Evolutionary conservation across 1,140 invertebrate genomes (phyloP).

Genomic region (Mizuhopecten yessoensis): DNA sequence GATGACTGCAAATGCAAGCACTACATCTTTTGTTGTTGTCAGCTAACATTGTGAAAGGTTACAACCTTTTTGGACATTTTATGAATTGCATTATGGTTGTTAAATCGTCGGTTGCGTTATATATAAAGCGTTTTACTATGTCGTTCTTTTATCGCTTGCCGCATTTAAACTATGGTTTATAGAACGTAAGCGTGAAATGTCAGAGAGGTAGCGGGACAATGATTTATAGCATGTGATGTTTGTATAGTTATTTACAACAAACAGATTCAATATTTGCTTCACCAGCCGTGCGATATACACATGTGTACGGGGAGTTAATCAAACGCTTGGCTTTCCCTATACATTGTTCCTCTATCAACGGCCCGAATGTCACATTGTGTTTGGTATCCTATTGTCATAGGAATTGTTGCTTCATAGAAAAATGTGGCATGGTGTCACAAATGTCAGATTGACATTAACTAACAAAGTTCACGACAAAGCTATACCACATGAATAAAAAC

Average conservation of each 20-base stretch:
- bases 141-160: not conserved
- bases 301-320: not conserved
- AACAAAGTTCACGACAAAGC: not conserved
- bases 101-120: not conserved
- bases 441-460: not conserved
- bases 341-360: not conserved
- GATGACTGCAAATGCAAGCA: too few relatives aligned
- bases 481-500: too few relatives aligned
- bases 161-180: not conserved
- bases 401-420: too few relatives aligned
- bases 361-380: not conserved
- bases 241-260: slow-evolving; percentile 28
- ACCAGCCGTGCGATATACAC: not conserved
- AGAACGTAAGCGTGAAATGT: slow-evolving; percentile 4
- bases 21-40: too few relatives aligned
- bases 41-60: too few relatives aligned
- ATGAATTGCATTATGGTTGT: not conserved
- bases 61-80: slow-evolving; percentile 13
- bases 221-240: not conserved
- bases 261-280: slow-evolving; percentile 9
- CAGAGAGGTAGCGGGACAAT: not conserved
- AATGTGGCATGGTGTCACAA: not conserved
- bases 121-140: not conserved
- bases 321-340: not conserved
- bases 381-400: not conserved